These are phyloP conservation scores for Mobula birostris DNA, from an alignment of 2,113 vertebrate genomes.

Conservation along the genomic window DNA sequence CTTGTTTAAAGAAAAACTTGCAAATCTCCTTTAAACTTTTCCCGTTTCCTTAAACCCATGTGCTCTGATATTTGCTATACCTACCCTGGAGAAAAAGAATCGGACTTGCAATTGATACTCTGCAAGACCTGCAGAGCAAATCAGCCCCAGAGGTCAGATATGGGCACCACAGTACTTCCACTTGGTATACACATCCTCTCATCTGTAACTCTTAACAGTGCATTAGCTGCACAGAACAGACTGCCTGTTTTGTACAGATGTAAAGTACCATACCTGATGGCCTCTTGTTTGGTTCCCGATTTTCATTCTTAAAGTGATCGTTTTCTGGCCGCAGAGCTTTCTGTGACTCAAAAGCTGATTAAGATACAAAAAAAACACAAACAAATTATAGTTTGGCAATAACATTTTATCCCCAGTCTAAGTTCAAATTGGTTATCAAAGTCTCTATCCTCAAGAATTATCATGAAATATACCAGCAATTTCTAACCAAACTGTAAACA, in stretches of 20 bases:
- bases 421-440: too few species aligned
- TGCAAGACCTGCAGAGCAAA: background rate
- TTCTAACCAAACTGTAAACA: background rate
- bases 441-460: background rate
- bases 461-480: background rate
- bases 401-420: background rate
- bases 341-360: constrained; percentile 67
- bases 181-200: too few species aligned
- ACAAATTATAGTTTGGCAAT: background rate
- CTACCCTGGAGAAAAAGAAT: too few species aligned
- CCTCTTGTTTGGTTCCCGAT: constrained; percentile 61
- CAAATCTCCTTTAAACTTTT: too few species aligned
- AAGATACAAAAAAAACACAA: constrained; percentile 47
- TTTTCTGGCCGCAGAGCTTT: constrained; percentile 69
- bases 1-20: too few species aligned
- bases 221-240: background rate
- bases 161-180: background rate
- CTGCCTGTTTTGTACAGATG: constrained; percentile 37
- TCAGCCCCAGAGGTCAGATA: background rate
- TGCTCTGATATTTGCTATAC: too few species aligned
- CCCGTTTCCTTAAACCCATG: too few species aligned
- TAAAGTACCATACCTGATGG: constrained; percentile 65
- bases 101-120: too few species aligned
- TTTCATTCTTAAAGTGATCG: constrained; percentile 75
- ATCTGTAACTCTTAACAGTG: too few species aligned